Evolutionary conservation across 2,888 invertebrate genomes (phyloP).

Genomic region (Monochamus alternatus): DNA sequence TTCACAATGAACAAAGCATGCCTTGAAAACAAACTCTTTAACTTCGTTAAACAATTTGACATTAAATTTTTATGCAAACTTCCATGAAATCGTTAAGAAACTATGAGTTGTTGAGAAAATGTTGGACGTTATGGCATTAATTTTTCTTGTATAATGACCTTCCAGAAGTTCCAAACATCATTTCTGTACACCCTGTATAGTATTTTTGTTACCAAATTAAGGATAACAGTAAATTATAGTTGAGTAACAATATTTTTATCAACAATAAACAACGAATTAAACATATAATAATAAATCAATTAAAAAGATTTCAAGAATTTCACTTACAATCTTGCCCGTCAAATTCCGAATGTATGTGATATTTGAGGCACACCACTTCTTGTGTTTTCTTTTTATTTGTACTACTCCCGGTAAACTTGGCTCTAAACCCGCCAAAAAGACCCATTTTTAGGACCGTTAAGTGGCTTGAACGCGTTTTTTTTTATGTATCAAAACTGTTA

Average conservation of each 20-base stretch:
- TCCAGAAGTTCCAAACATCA: too few relatives aligned
- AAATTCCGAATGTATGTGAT: slow-evolving; percentile 57
- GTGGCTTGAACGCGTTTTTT: slow-evolving; percentile 5
- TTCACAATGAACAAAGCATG: too few relatives aligned
- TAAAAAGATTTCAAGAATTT: not conserved
- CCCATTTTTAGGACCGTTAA: slow-evolving; percentile 52
- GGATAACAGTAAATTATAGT: too few relatives aligned
- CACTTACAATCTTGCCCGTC: slow-evolving; percentile 45
- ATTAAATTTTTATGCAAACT: too few relatives aligned
- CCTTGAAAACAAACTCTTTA: too few relatives aligned
- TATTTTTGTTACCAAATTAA: too few relatives aligned
- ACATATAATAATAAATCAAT: not conserved
- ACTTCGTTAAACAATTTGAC: too few relatives aligned
- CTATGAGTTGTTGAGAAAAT: too few relatives aligned
- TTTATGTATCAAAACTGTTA: slow-evolving; percentile 31
- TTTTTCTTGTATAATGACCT: too few relatives aligned
- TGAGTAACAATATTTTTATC: not conserved
- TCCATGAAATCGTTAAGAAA: too few relatives aligned
- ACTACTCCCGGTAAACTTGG: slow-evolving; percentile 56
- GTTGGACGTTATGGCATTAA: too few relatives aligned
- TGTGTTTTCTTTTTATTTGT: slow-evolving; percentile 42
- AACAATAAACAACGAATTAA: not conserved
- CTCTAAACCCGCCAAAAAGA: slow-evolving; percentile 60
- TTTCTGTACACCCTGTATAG: too few relatives aligned
- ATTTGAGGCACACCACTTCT: slow-evolving; percentile 58